A percentile compares a stretch with the other conserved stretches of the same genome.
Conservation (phyloP, 2,888 invertebrate species). For the Caenorhabditis zanzibari region DNA sequence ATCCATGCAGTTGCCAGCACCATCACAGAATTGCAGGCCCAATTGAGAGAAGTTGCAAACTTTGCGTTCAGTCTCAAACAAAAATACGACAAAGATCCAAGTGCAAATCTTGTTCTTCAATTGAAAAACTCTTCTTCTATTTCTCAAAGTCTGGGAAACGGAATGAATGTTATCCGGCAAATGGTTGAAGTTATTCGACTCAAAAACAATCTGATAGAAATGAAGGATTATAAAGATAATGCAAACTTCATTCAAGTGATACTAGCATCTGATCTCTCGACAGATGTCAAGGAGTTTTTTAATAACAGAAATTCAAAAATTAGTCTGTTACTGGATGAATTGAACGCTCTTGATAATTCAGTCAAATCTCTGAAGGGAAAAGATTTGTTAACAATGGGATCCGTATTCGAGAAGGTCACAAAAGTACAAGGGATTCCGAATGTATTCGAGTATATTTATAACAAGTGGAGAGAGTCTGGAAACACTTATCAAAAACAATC, state of each 20-base stretch:
- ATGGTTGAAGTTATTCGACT: not conserved
- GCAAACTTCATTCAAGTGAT: not conserved
- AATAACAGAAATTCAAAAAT: not conserved
- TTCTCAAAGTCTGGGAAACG: not conserved
- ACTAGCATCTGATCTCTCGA: not conserved
- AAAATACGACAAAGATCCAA: not conserved
- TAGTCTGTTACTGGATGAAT: not conserved
- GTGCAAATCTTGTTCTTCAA: not conserved
- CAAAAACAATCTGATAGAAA: not conserved
- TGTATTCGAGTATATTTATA: not conserved
- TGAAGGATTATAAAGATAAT: not conserved
- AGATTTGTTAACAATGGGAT: not conserved
- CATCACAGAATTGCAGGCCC: not conserved
- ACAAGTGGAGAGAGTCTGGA: not conserved
- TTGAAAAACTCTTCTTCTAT: not conserved
- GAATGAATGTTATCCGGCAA: not conserved
- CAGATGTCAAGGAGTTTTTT: not conserved
- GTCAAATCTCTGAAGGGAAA: not conserved
- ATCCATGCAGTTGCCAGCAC: not conserved
- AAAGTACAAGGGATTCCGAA: slow-evolving; percentile 16
- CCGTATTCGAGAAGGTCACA: not conserved
- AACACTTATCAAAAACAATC: not conserved
- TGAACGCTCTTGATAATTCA: not conserved
- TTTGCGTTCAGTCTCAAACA: not conserved
- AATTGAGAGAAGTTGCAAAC: not conserved